Evolutionary conservation across 2,888 invertebrate species (phyloP), one percentile per base, ranked within the genome.

Genomic region (Balanococcus diminutus): DNA sequence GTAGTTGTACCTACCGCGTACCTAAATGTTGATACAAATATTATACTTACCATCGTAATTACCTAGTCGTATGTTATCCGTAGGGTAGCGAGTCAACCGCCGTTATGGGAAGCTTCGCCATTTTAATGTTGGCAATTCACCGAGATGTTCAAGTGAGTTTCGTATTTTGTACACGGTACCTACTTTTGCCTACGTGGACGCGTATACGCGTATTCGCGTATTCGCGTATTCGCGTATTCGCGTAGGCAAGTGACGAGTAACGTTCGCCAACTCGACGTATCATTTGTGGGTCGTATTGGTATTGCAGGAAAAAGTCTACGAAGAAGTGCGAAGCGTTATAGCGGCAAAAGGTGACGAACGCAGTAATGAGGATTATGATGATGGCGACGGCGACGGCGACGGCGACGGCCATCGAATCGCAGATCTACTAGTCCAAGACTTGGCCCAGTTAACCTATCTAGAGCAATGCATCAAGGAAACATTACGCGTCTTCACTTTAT

Each of bases 401-500:
- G n/a, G n/a, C n/a, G n/a, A n/a, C n/a, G n/a, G n/a, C n/a, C n/a
- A n/a, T n/a, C n/a, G n/a, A n/a, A n/a, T n/a, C n/a, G n/a, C n/a
- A n/a, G 32, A 85, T 51, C n/a, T 75, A 16, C 42, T 9, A 5
- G 32, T 51, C 11, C 79, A 79, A 19, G 75, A 85, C 42, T 9
- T 85, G n/a, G 46, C 28, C 28, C n/a, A 79, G 2, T 32, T 85
- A 19, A 75, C 25, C 16, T 85, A 75, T n/a, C 8, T 85, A 11
- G 85, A 85, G 14, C 85, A 85, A 14, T 85, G 85, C 14, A 42
- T 85, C 51, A 85, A 85, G 32, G 85, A 85, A 31, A 85, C 85
- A 14, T 46, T 85, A n/a, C 75, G 85, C n/a, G 72, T 85, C n/a
- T 85, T 85, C 46, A 85, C 85, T 3, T 31, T 85, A 31, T 85